These are phyloP conservation scores for Rhopalosiphum padi DNA, from an alignment of 1,140 invertebrate species.

Conservation along the genomic window DNA sequence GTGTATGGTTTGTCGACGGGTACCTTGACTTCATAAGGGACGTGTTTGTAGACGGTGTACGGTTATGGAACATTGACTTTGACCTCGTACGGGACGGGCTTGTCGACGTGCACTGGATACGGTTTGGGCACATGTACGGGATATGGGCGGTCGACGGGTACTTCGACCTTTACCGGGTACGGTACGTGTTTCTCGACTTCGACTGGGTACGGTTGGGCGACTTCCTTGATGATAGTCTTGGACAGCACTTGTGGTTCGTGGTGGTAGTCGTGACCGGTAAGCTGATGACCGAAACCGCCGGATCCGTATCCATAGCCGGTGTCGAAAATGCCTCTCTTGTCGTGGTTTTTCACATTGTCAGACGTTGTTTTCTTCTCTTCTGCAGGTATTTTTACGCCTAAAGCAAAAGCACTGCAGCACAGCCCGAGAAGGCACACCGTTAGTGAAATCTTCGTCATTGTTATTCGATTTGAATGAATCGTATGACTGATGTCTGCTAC, in stretches of 20 bases:
- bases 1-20: constrained; percentile 41
- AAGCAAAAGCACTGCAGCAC: neutral
- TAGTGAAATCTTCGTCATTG: constrained; percentile 65
- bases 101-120: constrained; percentile 66
- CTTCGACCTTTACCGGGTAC: constrained; percentile 57
- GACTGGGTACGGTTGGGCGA: constrained; percentile 58
- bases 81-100: constrained; percentile 65
- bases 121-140: constrained; percentile 62
- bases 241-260: constrained; percentile 57
- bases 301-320: neutral
- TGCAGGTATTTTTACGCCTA: neutral
- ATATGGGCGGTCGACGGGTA: constrained; percentile 60
- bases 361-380: neutral
- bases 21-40: constrained; percentile 23
- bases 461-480: constrained; percentile 59
- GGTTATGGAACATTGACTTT: constrained; percentile 43
- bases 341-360: neutral
- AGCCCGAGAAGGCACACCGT: constrained; percentile 60
- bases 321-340: constrained; percentile 18
- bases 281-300: constrained; percentile 1
- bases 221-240: constrained; percentile 59
- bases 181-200: constrained; percentile 59
- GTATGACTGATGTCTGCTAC: neutral
- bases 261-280: neutral
- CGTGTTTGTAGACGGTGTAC: constrained; percentile 22